Percentiles rank a stretch among this genome's conserved stretches.
These are phyloP conservation scores for Malachius bipustulatus DNA, from an alignment of 2,888 invertebrate genomes.

Conservation along the genomic window DNA sequence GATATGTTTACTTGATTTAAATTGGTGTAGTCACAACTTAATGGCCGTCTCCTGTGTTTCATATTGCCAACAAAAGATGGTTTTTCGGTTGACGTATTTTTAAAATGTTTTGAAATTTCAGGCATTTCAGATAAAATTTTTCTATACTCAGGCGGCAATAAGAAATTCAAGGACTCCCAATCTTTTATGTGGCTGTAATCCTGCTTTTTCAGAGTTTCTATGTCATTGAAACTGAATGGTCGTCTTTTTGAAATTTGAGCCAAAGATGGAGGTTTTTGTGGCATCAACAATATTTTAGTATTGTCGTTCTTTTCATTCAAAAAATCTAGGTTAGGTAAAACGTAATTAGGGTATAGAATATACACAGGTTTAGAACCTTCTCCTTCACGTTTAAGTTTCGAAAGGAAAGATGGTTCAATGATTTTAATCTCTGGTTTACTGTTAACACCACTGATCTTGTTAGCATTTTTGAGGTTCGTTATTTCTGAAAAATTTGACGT, in stretches of 20 bases:
- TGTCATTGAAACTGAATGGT: constrained; percentile 71
- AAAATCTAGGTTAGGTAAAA: constrained; percentile 80
- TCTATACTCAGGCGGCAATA: constrained; percentile 75
- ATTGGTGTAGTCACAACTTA: constrained; percentile 48
- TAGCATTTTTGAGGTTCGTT: constrained; percentile 27
- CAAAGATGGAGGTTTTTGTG: constrained; percentile 43
- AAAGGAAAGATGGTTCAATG: constrained; percentile 58
- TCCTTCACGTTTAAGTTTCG: constrained; percentile 45
- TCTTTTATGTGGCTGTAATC: constrained; percentile 79
- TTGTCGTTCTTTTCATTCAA: constrained; percentile 39
- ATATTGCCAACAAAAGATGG: constrained; percentile 43
- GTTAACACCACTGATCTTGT: constrained; percentile 23
- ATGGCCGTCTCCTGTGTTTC: constrained; percentile 42
- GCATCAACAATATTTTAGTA: constrained; percentile 62
- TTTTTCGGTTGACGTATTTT: constrained; percentile 33
- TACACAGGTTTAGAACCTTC: constrained; percentile 64
- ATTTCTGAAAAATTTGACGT: constrained; percentile 46
- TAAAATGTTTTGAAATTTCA: constrained; percentile 56
- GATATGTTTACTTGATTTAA: constrained; percentile 42
- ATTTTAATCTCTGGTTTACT: constrained; percentile 47
- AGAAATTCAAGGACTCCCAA: constrained; percentile 84
- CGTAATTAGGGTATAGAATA: constrained; percentile 83
- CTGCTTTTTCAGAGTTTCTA: constrained; percentile 67
- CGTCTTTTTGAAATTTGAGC: constrained; percentile 39
- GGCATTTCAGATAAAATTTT: constrained; percentile 70